These are phyloP conservation scores for Megaceryle maxima DNA, from an alignment of 2,113 vertebrate genomes.

Conservation along the genomic window DNA sequence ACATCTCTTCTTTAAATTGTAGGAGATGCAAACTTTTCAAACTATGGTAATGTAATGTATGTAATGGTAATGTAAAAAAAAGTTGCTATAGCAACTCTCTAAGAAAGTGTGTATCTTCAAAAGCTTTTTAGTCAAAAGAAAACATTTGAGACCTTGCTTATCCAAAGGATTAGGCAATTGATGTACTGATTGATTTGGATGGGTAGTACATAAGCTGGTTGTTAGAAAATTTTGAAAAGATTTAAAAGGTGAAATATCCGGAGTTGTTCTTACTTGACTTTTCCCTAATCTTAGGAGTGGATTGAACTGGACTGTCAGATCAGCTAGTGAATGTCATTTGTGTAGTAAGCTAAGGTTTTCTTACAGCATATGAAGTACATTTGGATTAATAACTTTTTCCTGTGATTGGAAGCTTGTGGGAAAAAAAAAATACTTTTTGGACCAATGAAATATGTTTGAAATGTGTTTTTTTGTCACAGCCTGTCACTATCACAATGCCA, in stretches of 20 bases:
- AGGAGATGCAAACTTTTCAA: constrained; percentile 3
- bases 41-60: not conserved
- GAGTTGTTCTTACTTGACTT: not conserved
- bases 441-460: not conserved
- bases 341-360: not conserved
- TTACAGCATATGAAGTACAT: not conserved
- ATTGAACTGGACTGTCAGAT: not conserved
- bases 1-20: not conserved
- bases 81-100: constrained; percentile 41
- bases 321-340: not conserved
- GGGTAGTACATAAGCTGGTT: not conserved
- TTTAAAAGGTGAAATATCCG: not conserved
- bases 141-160: not conserved
- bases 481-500: not conserved
- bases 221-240: not conserved
- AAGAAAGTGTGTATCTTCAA: not conserved
- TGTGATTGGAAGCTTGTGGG: not conserved
- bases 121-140: not conserved
- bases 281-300: not conserved
- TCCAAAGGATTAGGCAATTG: not conserved
- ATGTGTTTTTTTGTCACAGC: not conserved
- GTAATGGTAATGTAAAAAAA: not conserved
- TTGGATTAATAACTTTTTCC: not conserved
- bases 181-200: not conserved
- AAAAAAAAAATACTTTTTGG: not conserved